Evolutionary conservation across 2,888 invertebrate genomes (phyloP).

Genomic region (Fragum fragum): DNA sequence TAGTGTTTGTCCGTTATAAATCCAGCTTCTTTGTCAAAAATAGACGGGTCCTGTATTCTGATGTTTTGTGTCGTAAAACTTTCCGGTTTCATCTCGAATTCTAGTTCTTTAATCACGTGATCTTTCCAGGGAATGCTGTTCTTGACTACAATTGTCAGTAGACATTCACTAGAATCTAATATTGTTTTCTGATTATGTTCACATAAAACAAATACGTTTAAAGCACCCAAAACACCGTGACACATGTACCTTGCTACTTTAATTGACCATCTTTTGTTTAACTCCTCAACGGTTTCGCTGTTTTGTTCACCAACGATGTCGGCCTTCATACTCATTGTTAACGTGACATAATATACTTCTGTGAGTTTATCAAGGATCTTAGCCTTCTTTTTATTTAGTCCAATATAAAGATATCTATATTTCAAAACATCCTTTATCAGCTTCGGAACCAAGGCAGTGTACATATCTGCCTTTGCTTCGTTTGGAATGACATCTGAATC

Average conservation of each 20-base stretch:
- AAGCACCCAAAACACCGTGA: neutral
- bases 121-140: slow-evolving; percentile 17
- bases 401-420: neutral
- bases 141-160: neutral
- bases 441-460: neutral
- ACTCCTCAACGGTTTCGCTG: neutral
- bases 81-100: neutral
- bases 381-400: neutral
- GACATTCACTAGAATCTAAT: neutral
- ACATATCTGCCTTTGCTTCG: slow-evolving; percentile 1
- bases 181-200: neutral
- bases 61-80: neutral
- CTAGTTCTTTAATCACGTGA: neutral
- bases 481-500: neutral
- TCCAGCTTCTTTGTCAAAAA: slow-evolving; percentile 3
- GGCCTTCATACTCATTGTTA: neutral
- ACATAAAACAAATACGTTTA: neutral
- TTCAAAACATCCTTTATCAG: neutral
- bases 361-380: neutral
- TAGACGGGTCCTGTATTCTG: neutral
- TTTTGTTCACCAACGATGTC: neutral
- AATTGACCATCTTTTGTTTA: neutral
- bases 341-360: neutral
- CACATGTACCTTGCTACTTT: neutral
- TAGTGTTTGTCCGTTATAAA: slow-evolving; percentile 12